Percentiles rank a stretch among this genome's conserved stretches.
phyloP scores from a whole-genome alignment of 2,888 invertebrate genomes.

The Esperia sulphurella region DNA sequence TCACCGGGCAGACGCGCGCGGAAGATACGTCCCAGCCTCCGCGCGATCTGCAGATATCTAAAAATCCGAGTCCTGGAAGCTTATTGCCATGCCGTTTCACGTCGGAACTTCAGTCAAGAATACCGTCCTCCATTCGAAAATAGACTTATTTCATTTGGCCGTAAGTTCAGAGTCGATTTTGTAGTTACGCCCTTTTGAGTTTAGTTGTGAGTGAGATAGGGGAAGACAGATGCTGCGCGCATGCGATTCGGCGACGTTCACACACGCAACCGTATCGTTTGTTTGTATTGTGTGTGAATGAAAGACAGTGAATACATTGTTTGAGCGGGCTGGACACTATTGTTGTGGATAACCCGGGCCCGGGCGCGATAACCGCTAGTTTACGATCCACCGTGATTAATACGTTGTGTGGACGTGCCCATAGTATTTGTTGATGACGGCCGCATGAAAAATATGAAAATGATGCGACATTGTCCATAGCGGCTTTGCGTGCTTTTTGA shows the following conservation, averaged over 20 bases:
- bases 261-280: slow-evolving; percentile 31
- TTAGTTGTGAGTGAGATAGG: slow-evolving; percentile 38
- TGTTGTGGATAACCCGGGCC: slow-evolving; percentile 54
- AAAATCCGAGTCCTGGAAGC: slow-evolving; percentile 71
- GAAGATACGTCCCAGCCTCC: slow-evolving; percentile 48
- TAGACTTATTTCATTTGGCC: not conserved
- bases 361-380: slow-evolving; percentile 39
- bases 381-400: slow-evolving; percentile 49
- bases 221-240: slow-evolving; percentile 75
- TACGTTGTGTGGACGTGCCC: slow-evolving; percentile 22
- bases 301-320: slow-evolving; percentile 50
- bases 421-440: slow-evolving; percentile 11
- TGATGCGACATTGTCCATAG: slow-evolving; percentile 8
- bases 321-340: slow-evolving; percentile 59
- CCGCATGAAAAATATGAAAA: slow-evolving; percentile 15
- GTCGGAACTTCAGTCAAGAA: slow-evolving; percentile 35
- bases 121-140: slow-evolving; percentile 18
- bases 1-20: slow-evolving; percentile 23
- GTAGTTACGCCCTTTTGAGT: slow-evolving; percentile 24
- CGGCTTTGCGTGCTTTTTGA: too few relatives aligned
- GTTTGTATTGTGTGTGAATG: slow-evolving; percentile 36
- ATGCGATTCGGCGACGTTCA: slow-evolving; percentile 50
- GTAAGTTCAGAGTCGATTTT: slow-evolving; percentile 16
- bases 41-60: slow-evolving; percentile 64
- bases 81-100: slow-evolving; percentile 62